Conservation (phyloP, 2,797 vertebrate species). For the Enteromius trimaculatus region DNA sequence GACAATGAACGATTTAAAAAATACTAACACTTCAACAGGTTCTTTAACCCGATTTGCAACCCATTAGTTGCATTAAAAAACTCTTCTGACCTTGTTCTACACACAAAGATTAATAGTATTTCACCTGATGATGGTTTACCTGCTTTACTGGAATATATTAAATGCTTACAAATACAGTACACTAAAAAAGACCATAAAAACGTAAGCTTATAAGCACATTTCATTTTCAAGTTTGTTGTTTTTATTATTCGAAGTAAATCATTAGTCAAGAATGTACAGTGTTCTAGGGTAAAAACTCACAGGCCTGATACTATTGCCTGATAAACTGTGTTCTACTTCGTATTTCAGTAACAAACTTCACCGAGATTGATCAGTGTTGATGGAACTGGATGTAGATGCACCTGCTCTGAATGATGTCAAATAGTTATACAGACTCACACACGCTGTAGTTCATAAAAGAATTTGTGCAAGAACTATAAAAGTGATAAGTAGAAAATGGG, state of each 20-base stretch:
- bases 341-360: background rate
- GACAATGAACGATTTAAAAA: background rate
- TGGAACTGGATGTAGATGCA: background rate
- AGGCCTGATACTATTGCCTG: background rate
- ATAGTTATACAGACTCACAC: background rate
- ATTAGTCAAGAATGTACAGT: background rate
- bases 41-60: background rate
- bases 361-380: background rate
- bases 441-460: slow-evolving; percentile 34
- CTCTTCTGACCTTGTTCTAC: background rate
- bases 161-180: background rate
- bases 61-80: background rate
- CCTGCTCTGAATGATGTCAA: background rate
- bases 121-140: background rate
- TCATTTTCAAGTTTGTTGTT: background rate
- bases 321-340: background rate
- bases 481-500: slow-evolving; percentile 36
- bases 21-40: background rate
- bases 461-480: slow-evolving; percentile 63
- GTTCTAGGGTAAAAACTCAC: background rate
- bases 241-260: background rate
- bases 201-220: background rate
- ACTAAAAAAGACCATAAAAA: background rate
- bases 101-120: background rate
- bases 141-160: background rate